Conservation (phyloP, 2,797 vertebrate genomes). For the Parambassis ranga region DNA sequence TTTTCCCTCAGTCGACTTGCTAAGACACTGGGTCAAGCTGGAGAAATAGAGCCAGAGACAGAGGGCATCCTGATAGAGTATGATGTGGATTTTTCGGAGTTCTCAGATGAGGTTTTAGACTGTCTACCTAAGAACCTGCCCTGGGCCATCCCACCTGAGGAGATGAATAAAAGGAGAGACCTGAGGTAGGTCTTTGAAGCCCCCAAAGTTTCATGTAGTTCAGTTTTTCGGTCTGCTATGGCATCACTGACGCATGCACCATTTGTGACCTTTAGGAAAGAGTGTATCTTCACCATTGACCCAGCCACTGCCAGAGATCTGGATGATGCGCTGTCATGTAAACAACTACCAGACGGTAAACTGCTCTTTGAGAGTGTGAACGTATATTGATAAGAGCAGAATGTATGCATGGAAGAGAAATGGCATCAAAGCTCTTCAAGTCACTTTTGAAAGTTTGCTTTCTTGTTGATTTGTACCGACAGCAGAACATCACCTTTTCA, state of each 20-base stretch:
- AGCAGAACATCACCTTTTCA: background rate
- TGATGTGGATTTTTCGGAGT: constrained; percentile 93
- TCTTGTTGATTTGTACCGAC: no score
- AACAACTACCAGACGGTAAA: constrained; percentile 91
- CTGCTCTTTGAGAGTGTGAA: background rate
- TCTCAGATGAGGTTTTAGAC: constrained; percentile 85
- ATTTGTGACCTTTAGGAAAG: constrained; percentile 77
- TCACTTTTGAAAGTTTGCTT: no score
- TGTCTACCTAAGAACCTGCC: constrained; percentile 90
- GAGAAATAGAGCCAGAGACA: constrained; percentile 96
- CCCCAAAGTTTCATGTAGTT: background rate
- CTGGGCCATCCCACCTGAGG: constrained; percentile 88
- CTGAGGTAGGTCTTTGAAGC: constrained; percentile 81
- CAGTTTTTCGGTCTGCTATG: background rate
- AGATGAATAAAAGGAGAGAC: constrained; percentile 87
- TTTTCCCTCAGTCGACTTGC: constrained; percentile 81
- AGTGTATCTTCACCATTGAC: constrained; percentile 97
- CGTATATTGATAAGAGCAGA: background rate
- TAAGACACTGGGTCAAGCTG: constrained; percentile 93
- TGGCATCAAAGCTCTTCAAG: no score
- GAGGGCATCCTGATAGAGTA: constrained; percentile 94
- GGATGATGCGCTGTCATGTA: constrained; percentile 97
- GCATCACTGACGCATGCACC: background rate
- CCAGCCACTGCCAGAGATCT: constrained; percentile 94
- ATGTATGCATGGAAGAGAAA: background rate